Base-by-base conservation (phyloP, 30 jellyfish, hydroid and myxozoan genomes). In the Aurelia sp. region DNA sequence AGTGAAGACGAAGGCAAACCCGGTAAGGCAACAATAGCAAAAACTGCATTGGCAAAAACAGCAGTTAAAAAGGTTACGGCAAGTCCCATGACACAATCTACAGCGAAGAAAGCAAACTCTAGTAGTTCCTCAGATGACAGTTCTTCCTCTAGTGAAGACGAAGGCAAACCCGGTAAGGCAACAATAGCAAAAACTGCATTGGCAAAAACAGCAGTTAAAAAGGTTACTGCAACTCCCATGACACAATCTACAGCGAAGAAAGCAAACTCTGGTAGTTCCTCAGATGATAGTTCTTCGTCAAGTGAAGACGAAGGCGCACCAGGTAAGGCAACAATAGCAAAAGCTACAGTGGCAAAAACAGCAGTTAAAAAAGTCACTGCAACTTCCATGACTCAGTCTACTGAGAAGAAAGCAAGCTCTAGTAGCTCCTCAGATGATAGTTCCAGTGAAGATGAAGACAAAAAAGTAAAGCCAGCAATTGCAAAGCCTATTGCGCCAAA, bases 111-210 rank as follows among this genome's bases (percentile, higher is more conserved):
- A 37, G 50, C 50, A 6, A 75, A 74, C 74, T 51, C 74, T 18
- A 58, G 86, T 33, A 75, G 86, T 19, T 75, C 86, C 6, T 75
- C 86, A n/a, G 86, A 75, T 4, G 67, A 57, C 4, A 37, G 50
- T 37, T 37, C 50, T 57, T 37, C 50, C 50, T 75, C 86, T 10
- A 75, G 76, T 57, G 86, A 75, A 15, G 86, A 75, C 58, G 86
- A 75, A 59, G 61, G 61, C 59, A 60, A 21, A 21, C 13, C 17
- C 0, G 58, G 17, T 48, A 58, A 75, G 61, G 51, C 15, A 16
- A 52, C 62, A 27, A 23, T 62, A 8, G 75, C 37, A 11, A 33
- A 19, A 15, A 55, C 23, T 16, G 35, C 27, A 58, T 37, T 40
- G 23, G 64, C 62, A 23, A 58, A 57, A 58, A 47, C 30, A 9